A percentile compares a stretch with the other conserved stretches of the same genome.
These are phyloP conservation scores for Sebastes flavidus DNA, from an alignment of 2,797 vertebrate genomes.

Conservation along the genomic window DNA sequence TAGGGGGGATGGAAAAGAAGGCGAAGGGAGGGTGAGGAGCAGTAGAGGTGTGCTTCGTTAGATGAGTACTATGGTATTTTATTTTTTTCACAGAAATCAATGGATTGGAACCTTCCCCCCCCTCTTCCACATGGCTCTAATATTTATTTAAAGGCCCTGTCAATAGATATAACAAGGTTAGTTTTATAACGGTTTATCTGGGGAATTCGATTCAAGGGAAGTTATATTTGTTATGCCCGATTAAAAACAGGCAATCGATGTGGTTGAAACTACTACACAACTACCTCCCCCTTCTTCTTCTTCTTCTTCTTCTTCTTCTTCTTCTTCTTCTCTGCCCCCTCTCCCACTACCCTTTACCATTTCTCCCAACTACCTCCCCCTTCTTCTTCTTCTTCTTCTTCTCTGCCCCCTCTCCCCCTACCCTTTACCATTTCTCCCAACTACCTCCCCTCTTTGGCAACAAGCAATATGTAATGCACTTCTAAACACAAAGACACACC, in stretches of 20 bases:
- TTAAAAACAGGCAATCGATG: constrained; percentile 85
- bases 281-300: constrained; percentile 21
- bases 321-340: neutral
- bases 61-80: constrained; percentile 82
- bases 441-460: constrained; percentile 43
- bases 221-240: constrained; percentile 88
- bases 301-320: too few species aligned
- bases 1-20: constrained; percentile 47
- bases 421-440: constrained; percentile 28
- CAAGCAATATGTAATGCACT: constrained; percentile 54
- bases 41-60: constrained; percentile 71
- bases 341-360: constrained; percentile 17
- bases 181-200: constrained; percentile 88
- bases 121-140: constrained; percentile 84
- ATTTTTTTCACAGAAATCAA: constrained; percentile 87
- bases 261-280: constrained; percentile 54
- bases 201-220: constrained; percentile 89
- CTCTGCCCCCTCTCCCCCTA: neutral
- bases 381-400: neutral
- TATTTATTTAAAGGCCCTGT: constrained; percentile 95
- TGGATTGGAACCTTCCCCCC: constrained; percentile 86
- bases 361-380: constrained; percentile 30
- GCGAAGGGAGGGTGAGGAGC: constrained; percentile 45
- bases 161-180: constrained; percentile 96
- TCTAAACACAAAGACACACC: constrained; percentile 50